These are phyloP conservation scores for Calephelis nemesis DNA, from an alignment of 1,140 invertebrate species.

Conservation along the genomic window DNA sequence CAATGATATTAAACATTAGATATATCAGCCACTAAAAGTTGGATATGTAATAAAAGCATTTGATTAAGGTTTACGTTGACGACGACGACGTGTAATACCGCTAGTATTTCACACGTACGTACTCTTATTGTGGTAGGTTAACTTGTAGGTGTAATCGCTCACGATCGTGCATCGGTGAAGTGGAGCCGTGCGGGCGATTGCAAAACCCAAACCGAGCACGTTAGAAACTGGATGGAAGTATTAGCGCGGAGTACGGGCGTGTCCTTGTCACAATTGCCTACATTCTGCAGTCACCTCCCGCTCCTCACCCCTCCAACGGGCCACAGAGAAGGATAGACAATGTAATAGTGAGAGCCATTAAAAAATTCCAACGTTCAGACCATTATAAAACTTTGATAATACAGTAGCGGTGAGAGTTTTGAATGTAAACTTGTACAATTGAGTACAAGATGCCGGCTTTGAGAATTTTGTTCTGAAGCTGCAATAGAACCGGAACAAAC, in stretches of 20 bases:
- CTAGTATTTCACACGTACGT: conserved; percentile 38
- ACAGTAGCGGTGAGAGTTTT: conserved; percentile 17
- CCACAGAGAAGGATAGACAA: conserved; percentile 64
- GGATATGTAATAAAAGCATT: conserved; percentile 24
- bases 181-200: conserved; percentile 61
- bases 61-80: conserved; percentile 17
- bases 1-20: too few species aligned
- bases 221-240: conserved; percentile 78
- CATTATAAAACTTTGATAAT: conserved; percentile 26
- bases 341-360: conserved; percentile 61
- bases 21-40: too few species aligned
- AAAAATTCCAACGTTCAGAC: conserved; percentile 47
- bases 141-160: conserved; percentile 59
- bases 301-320: conserved; percentile 42
- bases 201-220: conserved; percentile 68
- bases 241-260: conserved; percentile 74
- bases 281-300: conserved; percentile 64
- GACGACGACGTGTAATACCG: conserved; percentile 29
- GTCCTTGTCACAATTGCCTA: conserved; percentile 78
- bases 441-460: conserved; percentile 15
- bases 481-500: conserved; percentile 67
- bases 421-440: background rate
- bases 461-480: conserved; percentile 37
- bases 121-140: conserved; percentile 48
- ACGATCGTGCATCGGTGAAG: conserved; percentile 56